These are phyloP conservation scores for Eospalax fontanierii DNA, from an alignment of 2,797 vertebrate species.

Conservation along the genomic window DNA sequence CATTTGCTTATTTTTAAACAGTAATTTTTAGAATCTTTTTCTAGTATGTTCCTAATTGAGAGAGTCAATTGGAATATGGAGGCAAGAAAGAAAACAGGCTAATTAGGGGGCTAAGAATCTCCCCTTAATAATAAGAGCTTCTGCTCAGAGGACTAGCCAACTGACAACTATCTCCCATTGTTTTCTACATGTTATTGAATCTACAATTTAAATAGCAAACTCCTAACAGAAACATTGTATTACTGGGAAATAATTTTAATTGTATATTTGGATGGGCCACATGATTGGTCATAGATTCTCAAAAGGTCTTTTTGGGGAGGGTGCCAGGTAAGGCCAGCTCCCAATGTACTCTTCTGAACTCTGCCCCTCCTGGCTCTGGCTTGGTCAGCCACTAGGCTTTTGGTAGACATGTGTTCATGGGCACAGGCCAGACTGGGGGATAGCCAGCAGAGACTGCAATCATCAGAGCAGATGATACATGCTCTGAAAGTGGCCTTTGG, in stretches of 20 bases:
- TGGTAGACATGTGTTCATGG: accelerated
- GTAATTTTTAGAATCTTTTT: constrained; percentile 70
- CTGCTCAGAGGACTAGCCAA: constrained; percentile 49
- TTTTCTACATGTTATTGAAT: not conserved
- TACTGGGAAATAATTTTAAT: not conserved
- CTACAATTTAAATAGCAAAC: not conserved
- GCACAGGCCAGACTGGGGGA: not conserved
- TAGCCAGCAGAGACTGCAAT: accelerated
- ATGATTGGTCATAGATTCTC: not conserved
- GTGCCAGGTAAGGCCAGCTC: not conserved
- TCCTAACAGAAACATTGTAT: not conserved
- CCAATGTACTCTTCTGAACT: not conserved
- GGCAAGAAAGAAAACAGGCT: constrained; percentile 71
- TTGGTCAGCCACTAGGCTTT: not conserved
- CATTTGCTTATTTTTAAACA: constrained; percentile 69
- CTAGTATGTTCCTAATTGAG: constrained; percentile 68
- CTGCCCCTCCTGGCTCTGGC: not conserved
- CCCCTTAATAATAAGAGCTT: constrained; percentile 23
- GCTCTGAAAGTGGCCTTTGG: not conserved
- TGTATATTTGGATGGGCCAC: not conserved
- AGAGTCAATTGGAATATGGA: constrained; percentile 73
- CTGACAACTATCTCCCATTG: not conserved
- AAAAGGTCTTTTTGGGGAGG: not conserved
- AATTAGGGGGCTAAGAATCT: constrained; percentile 43
- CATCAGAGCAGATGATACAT: accelerated